Base-by-base conservation (phyloP, 2,888 invertebrate genomes). In the Lithophane socia region DNA sequence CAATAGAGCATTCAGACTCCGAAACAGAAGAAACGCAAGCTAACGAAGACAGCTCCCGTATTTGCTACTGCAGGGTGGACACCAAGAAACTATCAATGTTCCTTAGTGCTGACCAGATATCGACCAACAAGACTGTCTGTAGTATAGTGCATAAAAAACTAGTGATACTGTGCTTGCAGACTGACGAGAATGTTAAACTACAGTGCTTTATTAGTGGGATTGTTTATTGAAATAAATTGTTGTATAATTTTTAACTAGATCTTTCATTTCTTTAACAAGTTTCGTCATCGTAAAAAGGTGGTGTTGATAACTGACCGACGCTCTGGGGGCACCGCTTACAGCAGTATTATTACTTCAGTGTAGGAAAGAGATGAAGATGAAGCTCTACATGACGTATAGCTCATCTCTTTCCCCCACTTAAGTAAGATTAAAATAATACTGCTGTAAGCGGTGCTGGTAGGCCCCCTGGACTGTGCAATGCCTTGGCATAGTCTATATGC, bases 171-270 rank as follows among this genome's bases (percentile, higher is more conserved):
- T 97, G 97, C 88, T 95, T 99, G 81, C 97, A 98, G 86, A 97
- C 98, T 37, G 97, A 98, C 79, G 98, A 98, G 74, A 98, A 98
- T 92, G 97, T 99, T 13, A 97, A 97, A 24, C 96, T 99, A 80
- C 98, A 98, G 94, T 98, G 98, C 92, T 98, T 98, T 93, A 97
- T 99, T 86, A 98, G 98, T 83, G 98, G 98, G 44, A 97, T 98
- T 89, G 95, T 96, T 37, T 96, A 93, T 91, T 96, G 24, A 83
- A 76, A 29, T 68, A 67, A 83, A 82, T 42, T 54, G 13, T 37
- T 68, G 18, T 10, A 24, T 44, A 24, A 49, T 60, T 66, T 54
- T 47, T 8, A 16, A 24, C 13, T 10, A 2, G 37, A 4, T 44
- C 52, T 66, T 61, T 61, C 3, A 18, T 18, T 52, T 60, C 8